A percentile compares a stretch with the other conserved stretches of the same genome.
phyloP scores from a whole-genome alignment of 2,113 vertebrate genomes.

The Centropristis striata region DNA sequence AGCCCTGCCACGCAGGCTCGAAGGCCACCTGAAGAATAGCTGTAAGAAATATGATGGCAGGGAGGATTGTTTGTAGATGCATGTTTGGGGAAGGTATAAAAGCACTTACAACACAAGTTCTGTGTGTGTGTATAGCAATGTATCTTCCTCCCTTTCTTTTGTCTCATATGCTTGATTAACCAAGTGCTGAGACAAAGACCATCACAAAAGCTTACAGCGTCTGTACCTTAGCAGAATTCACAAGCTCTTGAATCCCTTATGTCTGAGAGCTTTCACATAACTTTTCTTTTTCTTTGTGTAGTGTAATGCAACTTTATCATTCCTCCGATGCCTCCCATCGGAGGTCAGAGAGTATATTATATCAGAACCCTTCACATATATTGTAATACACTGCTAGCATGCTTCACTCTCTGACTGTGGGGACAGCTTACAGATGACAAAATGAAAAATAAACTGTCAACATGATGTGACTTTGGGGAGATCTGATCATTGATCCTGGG shows the following conservation, averaged over 20 bases:
- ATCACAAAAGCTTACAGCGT: slow-evolving; percentile 9
- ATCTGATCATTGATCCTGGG: slow-evolving; percentile 20
- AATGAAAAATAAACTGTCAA: slow-evolving; percentile 32
- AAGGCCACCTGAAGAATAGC: slow-evolving; percentile 44
- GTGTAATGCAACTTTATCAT: slow-evolving; percentile 27
- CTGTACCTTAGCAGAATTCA: slow-evolving; percentile 4
- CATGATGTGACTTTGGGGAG: slow-evolving; percentile 18
- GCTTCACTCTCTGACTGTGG: slow-evolving; percentile 15
- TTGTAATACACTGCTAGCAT: slow-evolving; percentile 6
- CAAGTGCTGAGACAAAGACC: slow-evolving; percentile 9
- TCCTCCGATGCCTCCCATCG: slow-evolving; percentile 24
- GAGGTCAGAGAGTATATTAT: slow-evolving; percentile 19
- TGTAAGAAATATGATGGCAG: slow-evolving; percentile 19
- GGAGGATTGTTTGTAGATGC: neutral
- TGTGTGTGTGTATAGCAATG: neutral
- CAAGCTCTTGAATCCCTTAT: slow-evolving; percentile 19
- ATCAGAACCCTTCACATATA: slow-evolving; percentile 18
- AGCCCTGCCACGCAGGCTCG: slow-evolving; percentile 27
- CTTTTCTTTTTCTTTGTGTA: slow-evolving; percentile 14
- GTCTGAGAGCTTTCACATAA: slow-evolving; percentile 8
- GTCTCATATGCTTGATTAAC: slow-evolving; percentile 19
- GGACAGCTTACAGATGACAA: slow-evolving; percentile 28
- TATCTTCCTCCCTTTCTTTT: neutral
- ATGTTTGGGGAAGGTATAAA: neutral
- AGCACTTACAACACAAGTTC: neutral